Evolutionary conservation across 2,113 vertebrate species (phyloP), one percentile per base, ranked within the genome.

Genomic region (Perca schrenkii): DNA sequence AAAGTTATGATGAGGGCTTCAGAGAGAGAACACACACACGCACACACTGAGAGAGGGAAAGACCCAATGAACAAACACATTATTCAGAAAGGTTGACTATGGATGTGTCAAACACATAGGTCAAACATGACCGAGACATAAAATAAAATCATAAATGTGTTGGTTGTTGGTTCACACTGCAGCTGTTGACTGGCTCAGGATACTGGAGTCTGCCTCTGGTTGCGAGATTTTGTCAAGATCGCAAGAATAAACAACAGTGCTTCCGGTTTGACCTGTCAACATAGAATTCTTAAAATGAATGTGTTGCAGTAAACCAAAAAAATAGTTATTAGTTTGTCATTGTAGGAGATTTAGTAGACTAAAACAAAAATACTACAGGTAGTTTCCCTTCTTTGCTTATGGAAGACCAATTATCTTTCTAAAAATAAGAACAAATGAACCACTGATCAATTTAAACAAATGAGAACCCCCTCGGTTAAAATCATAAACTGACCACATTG

Each of bases 251-350:
- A 54, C 12, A 62, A 3, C 0, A 34, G 1, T 5, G 3, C 21
- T 80, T 89, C 90, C 89, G 56, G 49, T 62, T 34, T 19, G 17
- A 28, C 8, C 34, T 77, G 16, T 77, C 87, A 90, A 49, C 28
- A 71, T 64, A 83, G 71, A 49, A 28, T 0, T 21, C 11, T 10
- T 50, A 5, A 6, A 1, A 16, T 5, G 4, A 68, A 49, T 1
- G 1, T 17, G 5, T 36, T 50, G 43, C 43, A 57, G 63, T 2
- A 40, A 62, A 40, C 17, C 15, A 52, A 52, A 19, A 49, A 58
- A 63, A 63, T 40, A n/a, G 2, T 6, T 11, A 21, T 52, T 6
- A 68, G 6, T 52, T n/a, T 2, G 8, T n/a, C 7, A 69, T n/a
- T 69, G 66, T 21, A 54, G 6, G 8, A 50, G 25, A 31, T 17